Percentiles rank a stretch among this genome's conserved stretches.
These are phyloP conservation scores for Triops longicaudatus DNA, from an alignment of 1,140 invertebrate genomes.

Conservation along the genomic window DNA sequence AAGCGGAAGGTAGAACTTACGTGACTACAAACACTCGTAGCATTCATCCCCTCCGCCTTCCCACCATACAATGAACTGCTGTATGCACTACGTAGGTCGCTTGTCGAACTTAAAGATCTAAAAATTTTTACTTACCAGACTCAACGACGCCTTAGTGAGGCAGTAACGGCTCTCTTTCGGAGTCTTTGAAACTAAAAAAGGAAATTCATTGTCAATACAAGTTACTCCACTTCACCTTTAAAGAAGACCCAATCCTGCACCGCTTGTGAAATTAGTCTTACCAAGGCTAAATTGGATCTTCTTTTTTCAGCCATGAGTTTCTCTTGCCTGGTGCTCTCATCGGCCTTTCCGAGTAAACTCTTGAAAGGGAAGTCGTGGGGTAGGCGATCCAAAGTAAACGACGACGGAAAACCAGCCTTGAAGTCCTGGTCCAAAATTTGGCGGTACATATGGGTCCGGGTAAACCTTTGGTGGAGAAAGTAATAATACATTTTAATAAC, in stretches of 20 bases:
- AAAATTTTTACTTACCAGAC: neutral
- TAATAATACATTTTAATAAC: neutral
- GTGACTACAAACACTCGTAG: too few relatives aligned
- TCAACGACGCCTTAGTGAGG: neutral
- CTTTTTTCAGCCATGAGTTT: neutral
- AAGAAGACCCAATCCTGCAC: slow-evolving; percentile 14
- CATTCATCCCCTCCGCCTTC: too few relatives aligned
- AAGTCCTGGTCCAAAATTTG: slow-evolving; percentile 11
- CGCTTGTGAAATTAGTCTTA: neutral
- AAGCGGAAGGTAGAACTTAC: too few relatives aligned
- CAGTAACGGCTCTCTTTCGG: neutral
- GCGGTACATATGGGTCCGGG: neutral
- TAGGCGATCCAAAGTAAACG: neutral
- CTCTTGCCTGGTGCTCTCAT: neutral
- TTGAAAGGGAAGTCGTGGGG: neutral
- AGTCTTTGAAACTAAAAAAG: neutral
- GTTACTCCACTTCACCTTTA: neutral
- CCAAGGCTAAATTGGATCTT: slow-evolving; percentile 15
- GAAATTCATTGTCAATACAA: neutral
- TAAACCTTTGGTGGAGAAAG: neutral
- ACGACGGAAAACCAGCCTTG: neutral
- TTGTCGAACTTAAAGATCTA: neutral
- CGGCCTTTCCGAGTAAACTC: neutral
- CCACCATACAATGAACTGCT: too few relatives aligned
- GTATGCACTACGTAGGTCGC: neutral